Conservation (phyloP, 2,797 vertebrate species). For the Microctenopoma lineatum region DNA sequence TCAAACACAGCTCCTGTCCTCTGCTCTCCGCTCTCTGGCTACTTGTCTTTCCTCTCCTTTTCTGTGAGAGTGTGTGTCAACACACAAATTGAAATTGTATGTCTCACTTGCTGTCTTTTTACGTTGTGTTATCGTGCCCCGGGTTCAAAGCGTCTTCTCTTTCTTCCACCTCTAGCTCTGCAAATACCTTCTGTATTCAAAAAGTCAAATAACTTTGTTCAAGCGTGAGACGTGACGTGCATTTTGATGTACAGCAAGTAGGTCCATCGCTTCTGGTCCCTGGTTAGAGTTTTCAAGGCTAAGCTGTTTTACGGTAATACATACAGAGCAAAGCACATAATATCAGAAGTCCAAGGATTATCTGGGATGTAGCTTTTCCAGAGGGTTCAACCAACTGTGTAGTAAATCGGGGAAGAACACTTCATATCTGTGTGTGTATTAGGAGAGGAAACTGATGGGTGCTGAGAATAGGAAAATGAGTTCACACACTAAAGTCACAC, state of each 20-base stretch:
- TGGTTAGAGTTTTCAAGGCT: constrained; percentile 13
- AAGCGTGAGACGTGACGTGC: constrained; percentile 3
- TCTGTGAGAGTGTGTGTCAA: constrained; percentile 6
- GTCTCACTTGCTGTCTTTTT: neutral
- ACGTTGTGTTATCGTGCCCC: neutral
- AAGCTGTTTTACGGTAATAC: constrained; percentile 4
- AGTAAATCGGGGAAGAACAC: constrained; percentile 12
- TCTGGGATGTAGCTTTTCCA: constrained; percentile 7
- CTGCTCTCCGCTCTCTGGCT: constrained; percentile 2
- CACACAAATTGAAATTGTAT: constrained; percentile 13
- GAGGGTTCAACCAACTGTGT: constrained; percentile 14
- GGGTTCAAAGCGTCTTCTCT: constrained; percentile 9
- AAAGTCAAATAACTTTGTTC: constrained; percentile 17
- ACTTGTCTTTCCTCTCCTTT: too few relatives aligned
- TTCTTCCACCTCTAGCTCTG: neutral
- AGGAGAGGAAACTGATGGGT: neutral
- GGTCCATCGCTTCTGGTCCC: neutral
- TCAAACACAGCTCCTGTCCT: constrained; percentile 48
- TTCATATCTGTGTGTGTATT: neutral
- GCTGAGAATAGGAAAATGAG: neutral
- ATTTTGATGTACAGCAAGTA: neutral
- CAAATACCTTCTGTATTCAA: constrained; percentile 12
- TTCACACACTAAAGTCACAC: neutral
- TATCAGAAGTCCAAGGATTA: constrained; percentile 33
- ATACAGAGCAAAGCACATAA: constrained; percentile 15